phyloP scores from a whole-genome alignment of 2,888 invertebrate genomes.

The Pyralis farinalis region DNA sequence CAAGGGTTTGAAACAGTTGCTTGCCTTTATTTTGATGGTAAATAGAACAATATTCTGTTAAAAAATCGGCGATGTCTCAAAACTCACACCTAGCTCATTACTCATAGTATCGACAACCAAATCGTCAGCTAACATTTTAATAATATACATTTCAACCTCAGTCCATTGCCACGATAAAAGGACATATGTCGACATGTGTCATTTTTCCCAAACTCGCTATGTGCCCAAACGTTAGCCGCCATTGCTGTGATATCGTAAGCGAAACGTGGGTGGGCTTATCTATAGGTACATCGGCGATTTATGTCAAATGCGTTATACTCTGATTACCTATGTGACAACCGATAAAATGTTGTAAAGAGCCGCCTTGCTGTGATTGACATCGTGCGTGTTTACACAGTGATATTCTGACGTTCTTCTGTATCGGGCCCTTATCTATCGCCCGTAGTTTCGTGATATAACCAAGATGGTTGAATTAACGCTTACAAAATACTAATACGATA shows the following conservation, averaged over 20 bases:
- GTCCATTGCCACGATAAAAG: constrained; percentile 8
- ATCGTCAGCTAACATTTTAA: constrained; percentile 6
- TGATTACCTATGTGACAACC: constrained; percentile 72
- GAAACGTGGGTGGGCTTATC: constrained; percentile 77
- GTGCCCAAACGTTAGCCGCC: constrained; percentile 47
- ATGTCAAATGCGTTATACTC: constrained; percentile 78
- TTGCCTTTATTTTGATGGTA: too few species aligned
- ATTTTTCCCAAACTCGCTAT: constrained; percentile 19
- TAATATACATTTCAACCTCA: constrained; percentile 5
- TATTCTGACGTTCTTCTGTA: constrained; percentile 65
- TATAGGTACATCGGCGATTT: constrained; percentile 68
- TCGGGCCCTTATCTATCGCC: constrained; percentile 58
- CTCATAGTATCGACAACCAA: background rate
- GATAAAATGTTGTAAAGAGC: constrained; percentile 76
- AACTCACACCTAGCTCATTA: too few species aligned
- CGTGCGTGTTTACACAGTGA: constrained; percentile 64
- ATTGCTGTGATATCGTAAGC: constrained; percentile 56
- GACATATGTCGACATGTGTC: constrained; percentile 37
- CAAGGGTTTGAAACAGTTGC: too few species aligned
- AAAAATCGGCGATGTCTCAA: background rate
- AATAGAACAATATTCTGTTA: too few species aligned
- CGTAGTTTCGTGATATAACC: constrained; percentile 44
- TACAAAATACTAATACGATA: constrained; percentile 15
- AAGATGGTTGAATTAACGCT: constrained; percentile 34
- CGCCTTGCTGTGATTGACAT: constrained; percentile 76